Evolutionary conservation across 1,140 invertebrate genomes (phyloP).

Genomic region (Drosophila triauraria): DNA sequence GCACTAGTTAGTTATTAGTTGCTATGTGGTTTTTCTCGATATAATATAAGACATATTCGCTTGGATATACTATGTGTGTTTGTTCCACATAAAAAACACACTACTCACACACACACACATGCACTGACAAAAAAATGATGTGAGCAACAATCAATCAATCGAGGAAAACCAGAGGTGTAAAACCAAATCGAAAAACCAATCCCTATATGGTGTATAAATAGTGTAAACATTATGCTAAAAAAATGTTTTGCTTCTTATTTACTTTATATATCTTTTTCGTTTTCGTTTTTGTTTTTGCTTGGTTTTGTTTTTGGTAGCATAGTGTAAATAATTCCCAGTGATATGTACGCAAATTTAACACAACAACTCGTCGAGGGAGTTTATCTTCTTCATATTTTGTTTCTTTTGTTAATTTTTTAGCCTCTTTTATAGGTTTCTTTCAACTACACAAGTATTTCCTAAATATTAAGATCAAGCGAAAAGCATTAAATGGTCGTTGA

Average conservation of each 20-base stretch:
- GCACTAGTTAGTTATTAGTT: conserved; percentile 63
- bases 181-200: conserved; percentile 57
- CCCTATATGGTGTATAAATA: conserved; percentile 40
- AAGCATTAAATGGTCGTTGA: conserved; percentile 44
- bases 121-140: conserved; percentile 34
- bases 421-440: conserved; percentile 26
- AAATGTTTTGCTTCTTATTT: conserved; percentile 5
- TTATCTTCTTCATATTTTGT: conserved; percentile 3
- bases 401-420: conserved; percentile 21
- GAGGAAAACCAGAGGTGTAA: conserved; percentile 46
- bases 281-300: background rate
- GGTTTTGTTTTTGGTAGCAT: conserved; percentile 31
- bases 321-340: conserved; percentile 76
- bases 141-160: conserved; percentile 55
- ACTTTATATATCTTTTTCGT: background rate
- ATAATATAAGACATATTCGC: conserved; percentile 40
- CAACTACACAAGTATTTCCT: conserved; percentile 13
- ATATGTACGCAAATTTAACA: conserved; percentile 77
- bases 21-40: conserved; percentile 39
- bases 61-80: conserved; percentile 20
- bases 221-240: conserved; percentile 60
- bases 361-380: conserved; percentile 62
- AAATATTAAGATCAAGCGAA: conserved; percentile 36
- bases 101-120: conserved; percentile 30
- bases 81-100: conserved; percentile 29